Evolutionary conservation across 1,140 invertebrate species (phyloP).

Genomic region (Pseudomyrmex pallidus): DNA sequence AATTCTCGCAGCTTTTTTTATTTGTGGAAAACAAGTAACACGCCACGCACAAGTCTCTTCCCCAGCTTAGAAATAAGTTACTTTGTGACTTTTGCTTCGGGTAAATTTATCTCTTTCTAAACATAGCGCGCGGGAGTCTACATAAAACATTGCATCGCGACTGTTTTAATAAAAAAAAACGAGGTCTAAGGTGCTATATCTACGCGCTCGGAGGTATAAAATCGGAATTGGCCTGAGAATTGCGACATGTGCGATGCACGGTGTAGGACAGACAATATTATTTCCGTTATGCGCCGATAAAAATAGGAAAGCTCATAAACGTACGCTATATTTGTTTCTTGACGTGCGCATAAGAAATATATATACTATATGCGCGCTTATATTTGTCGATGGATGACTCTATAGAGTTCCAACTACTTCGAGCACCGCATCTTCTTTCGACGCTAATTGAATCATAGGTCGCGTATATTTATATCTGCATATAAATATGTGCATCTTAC

Average conservation of each 20-base stretch:
- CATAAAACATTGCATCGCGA: not conserved
- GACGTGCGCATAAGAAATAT: slow-evolving; percentile 14
- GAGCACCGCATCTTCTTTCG: slow-evolving; percentile 10
- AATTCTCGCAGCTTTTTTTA: slow-evolving; percentile 24
- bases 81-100: slow-evolving; percentile 2
- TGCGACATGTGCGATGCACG: slow-evolving; percentile 1
- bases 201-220: not conserved
- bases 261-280: slow-evolving; percentile 32
- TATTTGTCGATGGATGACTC: not conserved
- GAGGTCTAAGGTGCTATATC: slow-evolving; percentile 15
- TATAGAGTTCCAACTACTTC: slow-evolving; percentile 53
- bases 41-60: no score
- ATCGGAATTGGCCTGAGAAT: slow-evolving; percentile 45
- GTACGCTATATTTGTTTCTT: slow-evolving; percentile 26
- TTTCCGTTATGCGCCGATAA: slow-evolving; percentile 26
- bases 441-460: slow-evolving; percentile 32
- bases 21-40: not conserved
- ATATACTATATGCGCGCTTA: not conserved
- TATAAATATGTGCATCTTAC: not conserved
- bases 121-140: not conserved
- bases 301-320: slow-evolving; percentile 57
- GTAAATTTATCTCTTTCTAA: not conserved
- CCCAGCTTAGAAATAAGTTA: not conserved
- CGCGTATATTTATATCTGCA: not conserved
- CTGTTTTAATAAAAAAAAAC: slow-evolving; percentile 44